Base-by-base conservation (phyloP, 2,888 invertebrate genomes). In the Chydorus sphaericus region DNA sequence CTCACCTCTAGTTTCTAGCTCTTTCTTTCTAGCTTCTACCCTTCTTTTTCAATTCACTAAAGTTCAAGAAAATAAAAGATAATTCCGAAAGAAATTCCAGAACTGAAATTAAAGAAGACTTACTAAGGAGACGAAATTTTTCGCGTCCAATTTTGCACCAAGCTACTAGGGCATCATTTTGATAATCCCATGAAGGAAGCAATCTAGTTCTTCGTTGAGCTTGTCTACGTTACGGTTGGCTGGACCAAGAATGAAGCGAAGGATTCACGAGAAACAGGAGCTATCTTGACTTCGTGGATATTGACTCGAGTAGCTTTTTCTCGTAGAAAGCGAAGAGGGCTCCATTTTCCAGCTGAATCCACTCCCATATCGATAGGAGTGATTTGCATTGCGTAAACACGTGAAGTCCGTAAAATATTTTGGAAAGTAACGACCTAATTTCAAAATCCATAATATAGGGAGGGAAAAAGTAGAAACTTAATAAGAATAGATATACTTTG, bases 321-420 rank as follows among this genome's bases (percentile, higher is more conserved):
- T 29, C 16, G 23, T 57, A 58, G 5, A 54, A 18, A 14, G 52
- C 54, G 18, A 26, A 20, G 8, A 58, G 53, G 4, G 39, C 37
- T 11, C 29, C 48, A 31, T 48, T 58, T 29, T 59, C 57, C 36
- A 55, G 51, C 16, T 44, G 16, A 4, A 59, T 38, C 59, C 59
- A 59, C 11, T 48, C 48, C n/a, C 23, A 59, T 36, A 48, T 58
- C 50, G n/a, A 59, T 31, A 18, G 55, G 33, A 7, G 58, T 50
- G 23, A 52, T 8, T 10, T 52, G 52, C 36, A 23, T 4, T 18
- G 36, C 52, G 18, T 11, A 52, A 10, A 33, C 26, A 3, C 33
- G 30, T 14, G 52, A 52, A 36, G 52, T 52, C 2, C 37, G 52
- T n/a, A 52, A n/a, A 26, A 52, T 36, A n/a, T 16, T 52, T 36